Base-by-base conservation (phyloP, 2,797 vertebrate genomes). In the Esox lucius region DNA sequence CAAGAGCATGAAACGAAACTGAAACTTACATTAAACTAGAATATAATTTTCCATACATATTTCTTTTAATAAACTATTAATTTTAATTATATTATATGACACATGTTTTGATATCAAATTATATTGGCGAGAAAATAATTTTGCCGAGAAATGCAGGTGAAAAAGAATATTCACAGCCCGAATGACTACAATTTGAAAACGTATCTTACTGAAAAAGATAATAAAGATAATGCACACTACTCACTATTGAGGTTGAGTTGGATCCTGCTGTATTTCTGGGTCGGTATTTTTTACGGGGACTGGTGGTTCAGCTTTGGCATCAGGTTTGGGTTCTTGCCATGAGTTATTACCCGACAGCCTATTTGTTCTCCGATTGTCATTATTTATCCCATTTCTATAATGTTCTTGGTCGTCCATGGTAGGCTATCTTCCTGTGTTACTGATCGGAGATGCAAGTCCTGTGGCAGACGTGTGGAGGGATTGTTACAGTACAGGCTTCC, bases 221-320 rank as follows among this genome's bases (percentile, higher is more conserved):
- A 64, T 64, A 13, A 13, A 11, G 26, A 26, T 39, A 68, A n/a
- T 70, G 24, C 11, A 28, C 3, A 11, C 26, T 0, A 83, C 85
- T 89, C 46, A 91, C 90, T 81, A 26, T 6, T 51, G 83, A 0
- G 84, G 74, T 4, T 73, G 62, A 53, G 49, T 56, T 78, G 72
- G 5, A 22, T 71, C 3, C 75, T 11, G 56, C 3, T 12, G 56
- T 12, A 24, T 61, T 24, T 71, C 68, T n/a, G 31, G 31, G 4
- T 16, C 69, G 0, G 64, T 61, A 0, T 39, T 39, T 39, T 46
- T 66, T 0, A 22, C 8, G 3, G 24, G 0, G 19, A 33, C 82
- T 35, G 76, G 22, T 26, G 61, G 8, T 0, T 28, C 16, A 1
- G 24, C 28, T 2, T 1, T 22, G 1, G 72, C 13, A 33, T 59